phyloP scores from a whole-genome alignment of 2,888 invertebrate genomes.

The Protodeltote pygarga region DNA sequence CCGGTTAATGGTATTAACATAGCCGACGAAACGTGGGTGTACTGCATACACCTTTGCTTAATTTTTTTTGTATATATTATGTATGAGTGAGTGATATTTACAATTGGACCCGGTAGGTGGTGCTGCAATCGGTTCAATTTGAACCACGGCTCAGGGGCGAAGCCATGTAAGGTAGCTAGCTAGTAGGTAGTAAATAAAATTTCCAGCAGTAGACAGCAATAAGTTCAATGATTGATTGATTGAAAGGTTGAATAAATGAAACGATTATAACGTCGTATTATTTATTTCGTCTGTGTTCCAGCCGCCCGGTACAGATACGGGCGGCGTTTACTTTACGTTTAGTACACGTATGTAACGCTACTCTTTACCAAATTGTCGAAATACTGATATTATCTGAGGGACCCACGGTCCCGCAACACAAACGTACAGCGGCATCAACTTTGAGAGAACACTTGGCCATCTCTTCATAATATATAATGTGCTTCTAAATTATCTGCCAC shows the following conservation, averaged over 20 bases:
- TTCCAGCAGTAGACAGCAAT: not conserved
- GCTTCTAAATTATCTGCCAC: too few relatives aligned
- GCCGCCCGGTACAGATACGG: constrained; percentile 78
- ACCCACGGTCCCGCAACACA: constrained; percentile 77
- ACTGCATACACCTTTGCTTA: too few relatives aligned
- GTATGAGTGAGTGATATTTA: too few relatives aligned
- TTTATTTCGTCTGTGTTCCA: constrained; percentile 83
- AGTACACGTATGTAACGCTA: constrained; percentile 84
- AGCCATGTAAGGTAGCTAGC: too few relatives aligned
- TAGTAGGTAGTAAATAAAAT: too few relatives aligned
- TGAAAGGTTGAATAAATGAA: constrained; percentile 55
- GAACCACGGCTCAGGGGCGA: too few relatives aligned
- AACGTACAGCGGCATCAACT: constrained; percentile 74
- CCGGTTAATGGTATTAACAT: too few relatives aligned
- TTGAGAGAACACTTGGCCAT: constrained; percentile 67
- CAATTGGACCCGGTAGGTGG: too few relatives aligned
- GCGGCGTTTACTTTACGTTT: constrained; percentile 74
- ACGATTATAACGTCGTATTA: constrained; percentile 83
- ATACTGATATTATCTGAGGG: constrained; percentile 84
- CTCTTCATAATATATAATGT: too few relatives aligned
- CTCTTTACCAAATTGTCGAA: constrained; percentile 82
- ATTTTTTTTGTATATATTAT: too few relatives aligned
- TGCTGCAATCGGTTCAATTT: too few relatives aligned
- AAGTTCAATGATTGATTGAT: not conserved
- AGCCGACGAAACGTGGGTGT: too few relatives aligned